Conservation (phyloP, 2,113 vertebrate species). For the Nibea coibor region DNA sequence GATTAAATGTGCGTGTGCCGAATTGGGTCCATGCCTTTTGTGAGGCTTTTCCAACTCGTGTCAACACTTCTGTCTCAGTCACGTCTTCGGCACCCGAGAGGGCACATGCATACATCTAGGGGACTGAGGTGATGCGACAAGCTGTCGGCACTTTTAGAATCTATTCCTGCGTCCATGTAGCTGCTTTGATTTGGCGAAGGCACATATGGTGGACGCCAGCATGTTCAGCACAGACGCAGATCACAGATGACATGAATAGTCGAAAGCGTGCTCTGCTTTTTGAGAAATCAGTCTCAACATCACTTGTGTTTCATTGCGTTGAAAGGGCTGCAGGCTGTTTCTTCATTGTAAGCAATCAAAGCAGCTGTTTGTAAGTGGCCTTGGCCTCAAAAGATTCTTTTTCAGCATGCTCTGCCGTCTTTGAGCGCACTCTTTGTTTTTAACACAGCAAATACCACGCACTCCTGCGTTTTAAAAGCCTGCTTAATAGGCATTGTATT, state of each 20-base stretch:
- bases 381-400: conserved; percentile 24
- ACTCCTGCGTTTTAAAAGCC: conserved; percentile 7
- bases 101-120: background rate
- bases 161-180: background rate
- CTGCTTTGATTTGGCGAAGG: background rate
- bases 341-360: conserved; percentile 18
- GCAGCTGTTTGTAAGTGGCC: conserved; percentile 40
- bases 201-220: conserved; percentile 9
- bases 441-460: conserved; percentile 24
- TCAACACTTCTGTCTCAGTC: background rate
- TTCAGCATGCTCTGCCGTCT: background rate
- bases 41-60: conserved; percentile 11
- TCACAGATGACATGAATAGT: background rate
- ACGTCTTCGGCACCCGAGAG: conserved; percentile 15
- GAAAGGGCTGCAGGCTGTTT: background rate
- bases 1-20: background rate
- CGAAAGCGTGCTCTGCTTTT: conserved; percentile 10
- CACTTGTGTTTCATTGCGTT: conserved; percentile 10
- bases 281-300: background rate
- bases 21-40: background rate
- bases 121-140: conserved; percentile 2
- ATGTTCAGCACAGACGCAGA: conserved; percentile 27
- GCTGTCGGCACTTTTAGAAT: conserved; percentile 25
- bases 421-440: conserved; percentile 25
- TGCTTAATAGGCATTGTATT: conserved; percentile 20